These are phyloP conservation scores for Dendrocopos noguchii DNA, from an alignment of 2,113 vertebrate species.

Conservation along the genomic window DNA sequence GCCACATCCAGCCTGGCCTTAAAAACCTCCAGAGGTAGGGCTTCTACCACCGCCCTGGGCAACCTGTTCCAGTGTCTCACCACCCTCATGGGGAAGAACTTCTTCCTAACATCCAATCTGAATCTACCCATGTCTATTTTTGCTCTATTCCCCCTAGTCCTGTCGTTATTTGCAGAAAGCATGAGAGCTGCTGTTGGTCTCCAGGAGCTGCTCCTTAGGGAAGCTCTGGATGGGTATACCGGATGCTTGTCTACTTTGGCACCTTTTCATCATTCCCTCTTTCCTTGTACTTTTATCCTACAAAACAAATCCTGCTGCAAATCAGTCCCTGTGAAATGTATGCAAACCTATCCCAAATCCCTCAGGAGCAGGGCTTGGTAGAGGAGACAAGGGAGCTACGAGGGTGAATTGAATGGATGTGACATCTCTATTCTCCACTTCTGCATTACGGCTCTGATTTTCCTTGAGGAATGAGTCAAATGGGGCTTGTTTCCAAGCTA, in stretches of 20 bases:
- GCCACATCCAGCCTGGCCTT: no score
- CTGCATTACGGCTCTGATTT: conserved; percentile 41
- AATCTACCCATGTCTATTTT: no score
- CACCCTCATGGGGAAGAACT: no score
- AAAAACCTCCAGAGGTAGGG: no score
- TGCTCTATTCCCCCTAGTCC: no score
- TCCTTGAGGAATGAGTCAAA: conserved; percentile 64
- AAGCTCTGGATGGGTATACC: not conserved
- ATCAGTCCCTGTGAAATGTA: not conserved
- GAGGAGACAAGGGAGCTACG: not conserved
- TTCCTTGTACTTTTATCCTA: not conserved
- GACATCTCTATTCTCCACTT: conserved; percentile 55
- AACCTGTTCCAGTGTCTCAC: no score
- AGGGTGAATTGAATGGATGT: conserved; percentile 54
- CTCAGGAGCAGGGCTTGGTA: not conserved
- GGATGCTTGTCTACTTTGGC: not conserved
- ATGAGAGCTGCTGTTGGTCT: not conserved
- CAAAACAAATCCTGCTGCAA: not conserved
- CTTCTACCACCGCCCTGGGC: no score
- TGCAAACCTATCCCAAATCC: not conserved
- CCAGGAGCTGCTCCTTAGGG: not conserved
- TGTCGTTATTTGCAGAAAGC: not conserved
- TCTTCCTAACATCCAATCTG: no score
- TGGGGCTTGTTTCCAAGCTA: conserved; percentile 56
- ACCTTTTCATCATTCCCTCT: not conserved